These are phyloP conservation scores for Trichonephila clavipes DNA, from an alignment of 1,140 invertebrate genomes.

Conservation along the genomic window DNA sequence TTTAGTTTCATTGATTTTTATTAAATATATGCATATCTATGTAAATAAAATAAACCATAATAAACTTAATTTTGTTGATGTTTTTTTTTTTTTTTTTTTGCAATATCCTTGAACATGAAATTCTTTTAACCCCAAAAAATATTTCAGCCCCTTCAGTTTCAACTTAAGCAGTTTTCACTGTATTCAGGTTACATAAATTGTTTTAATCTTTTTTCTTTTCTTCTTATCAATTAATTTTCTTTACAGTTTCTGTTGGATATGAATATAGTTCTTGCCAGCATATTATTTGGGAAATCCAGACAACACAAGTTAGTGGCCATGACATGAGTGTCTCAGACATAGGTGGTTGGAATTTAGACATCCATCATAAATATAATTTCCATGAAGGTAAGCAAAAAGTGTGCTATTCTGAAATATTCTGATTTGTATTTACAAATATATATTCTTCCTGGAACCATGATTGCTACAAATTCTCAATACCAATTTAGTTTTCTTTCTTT, in stretches of 20 bases:
- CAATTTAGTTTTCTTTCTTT: too few species aligned
- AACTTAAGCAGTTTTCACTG: too few species aligned
- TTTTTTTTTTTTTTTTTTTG: too few species aligned
- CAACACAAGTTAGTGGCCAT: constrained; percentile 95
- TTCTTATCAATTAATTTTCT: background rate
- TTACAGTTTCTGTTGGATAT: constrained; percentile 89
- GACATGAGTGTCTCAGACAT: constrained; percentile 98
- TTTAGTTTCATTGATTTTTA: too few species aligned
- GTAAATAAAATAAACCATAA: too few species aligned
- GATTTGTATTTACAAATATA: too few species aligned
- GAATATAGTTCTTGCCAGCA: constrained; percentile 92
- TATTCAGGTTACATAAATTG: background rate
- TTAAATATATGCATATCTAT: too few species aligned
- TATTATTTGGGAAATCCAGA: constrained; percentile 96
- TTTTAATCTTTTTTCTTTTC: background rate
- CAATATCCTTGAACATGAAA: background rate
- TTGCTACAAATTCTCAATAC: too few species aligned
- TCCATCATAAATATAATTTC: constrained; percentile 99
- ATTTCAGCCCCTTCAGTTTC: too few species aligned
- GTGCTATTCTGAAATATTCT: background rate
- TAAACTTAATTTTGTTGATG: too few species aligned
- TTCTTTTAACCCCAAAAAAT: background rate
- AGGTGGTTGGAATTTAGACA: constrained; percentile 97
- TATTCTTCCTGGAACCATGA: too few species aligned
- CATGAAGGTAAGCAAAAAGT: constrained; percentile 86